Percentiles rank a stretch among this genome's conserved stretches.
These are phyloP conservation scores for Drosophila niveifrons DNA, from an alignment of 2,888 invertebrate species.

Conservation along the genomic window DNA sequence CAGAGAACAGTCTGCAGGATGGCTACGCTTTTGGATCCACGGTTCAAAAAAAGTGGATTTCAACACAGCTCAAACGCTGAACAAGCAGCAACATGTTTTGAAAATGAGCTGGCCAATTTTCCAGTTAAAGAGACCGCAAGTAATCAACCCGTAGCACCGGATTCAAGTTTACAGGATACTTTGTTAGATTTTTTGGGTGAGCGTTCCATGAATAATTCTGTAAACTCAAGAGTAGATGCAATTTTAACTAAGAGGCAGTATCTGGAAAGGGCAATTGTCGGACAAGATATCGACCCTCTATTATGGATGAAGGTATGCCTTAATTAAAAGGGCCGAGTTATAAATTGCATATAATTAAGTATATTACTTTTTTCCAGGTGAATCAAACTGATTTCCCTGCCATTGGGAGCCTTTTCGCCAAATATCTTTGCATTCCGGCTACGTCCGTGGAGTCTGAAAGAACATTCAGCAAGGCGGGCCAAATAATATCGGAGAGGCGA, in stretches of 20 bases:
- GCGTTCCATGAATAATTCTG: background rate
- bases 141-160: background rate
- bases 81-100: background rate
- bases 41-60: background rate
- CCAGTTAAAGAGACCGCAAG: background rate
- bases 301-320: background rate
- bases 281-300: constrained; percentile 13
- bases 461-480: too few relatives aligned
- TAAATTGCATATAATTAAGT: too few relatives aligned
- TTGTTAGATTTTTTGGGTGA: background rate
- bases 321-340: too few relatives aligned
- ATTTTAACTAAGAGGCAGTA: constrained; percentile 8
- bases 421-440: too few relatives aligned
- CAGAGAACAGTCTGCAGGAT: background rate
- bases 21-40: background rate
- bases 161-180: background rate
- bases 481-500: too few relatives aligned
- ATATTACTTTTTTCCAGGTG: too few relatives aligned
- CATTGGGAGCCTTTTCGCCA: too few relatives aligned
- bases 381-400: too few relatives aligned
- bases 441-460: too few relatives aligned
- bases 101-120: background rate
- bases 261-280: constrained; percentile 2
- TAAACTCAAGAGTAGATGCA: constrained; percentile 2
- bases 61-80: background rate